phyloP scores from a whole-genome alignment of 2,888 invertebrate species.

The Marasmarcha lunaedactyla region DNA sequence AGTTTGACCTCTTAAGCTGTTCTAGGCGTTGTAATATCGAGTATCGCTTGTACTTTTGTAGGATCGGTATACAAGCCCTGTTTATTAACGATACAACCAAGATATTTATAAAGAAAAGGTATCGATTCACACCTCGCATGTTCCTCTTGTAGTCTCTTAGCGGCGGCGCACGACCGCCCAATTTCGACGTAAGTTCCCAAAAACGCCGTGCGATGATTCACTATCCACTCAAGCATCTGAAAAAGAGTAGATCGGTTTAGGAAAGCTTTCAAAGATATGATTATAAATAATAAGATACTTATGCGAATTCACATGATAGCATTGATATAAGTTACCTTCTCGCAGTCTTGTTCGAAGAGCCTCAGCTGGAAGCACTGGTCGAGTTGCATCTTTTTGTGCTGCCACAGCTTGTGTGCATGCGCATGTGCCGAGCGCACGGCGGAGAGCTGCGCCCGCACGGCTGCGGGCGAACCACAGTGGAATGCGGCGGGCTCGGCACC shows the following conservation, averaged over 20 bases:
- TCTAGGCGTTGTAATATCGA: too few species aligned
- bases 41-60: too few species aligned
- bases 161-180: conserved; percentile 89
- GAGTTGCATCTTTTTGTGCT: conserved; percentile 92
- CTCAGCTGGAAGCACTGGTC: conserved; percentile 97
- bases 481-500: conserved; percentile 77
- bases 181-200: conserved; percentile 96
- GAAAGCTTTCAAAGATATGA: too few species aligned
- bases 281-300: too few species aligned
- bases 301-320: too few species aligned
- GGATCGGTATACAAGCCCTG: too few species aligned
- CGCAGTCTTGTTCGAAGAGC: conserved; percentile 96
- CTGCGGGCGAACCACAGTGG: conserved; percentile 76
- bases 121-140: conserved; percentile 81
- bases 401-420: conserved; percentile 93
- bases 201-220: conserved; percentile 94
- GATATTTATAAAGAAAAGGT: too few species aligned
- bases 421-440: conserved; percentile 91
- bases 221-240: conserved; percentile 98
- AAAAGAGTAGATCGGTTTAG: conserved; percentile 12
- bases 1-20: too few species aligned
- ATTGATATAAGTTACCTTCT: conserved; percentile 75
- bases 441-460: conserved; percentile 85
- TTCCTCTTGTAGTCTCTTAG: conserved; percentile 93
- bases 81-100: too few species aligned